Evolutionary conservation across 2,797 vertebrate species (phyloP).

Genomic region (Sebastes trivittatus): DNA sequence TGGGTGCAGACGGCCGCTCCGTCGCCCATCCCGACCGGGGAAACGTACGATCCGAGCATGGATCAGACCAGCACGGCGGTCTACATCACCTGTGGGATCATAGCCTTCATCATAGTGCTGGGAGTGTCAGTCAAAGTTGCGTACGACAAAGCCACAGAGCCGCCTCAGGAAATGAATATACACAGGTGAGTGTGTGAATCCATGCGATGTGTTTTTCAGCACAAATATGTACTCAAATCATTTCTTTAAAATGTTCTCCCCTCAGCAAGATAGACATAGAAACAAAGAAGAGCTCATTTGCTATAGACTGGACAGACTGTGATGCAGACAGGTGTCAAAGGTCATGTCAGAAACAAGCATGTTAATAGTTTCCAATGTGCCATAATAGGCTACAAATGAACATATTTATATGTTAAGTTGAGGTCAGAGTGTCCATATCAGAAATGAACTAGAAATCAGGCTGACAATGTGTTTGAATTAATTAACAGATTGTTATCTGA

Average conservation of each 20-base stretch:
- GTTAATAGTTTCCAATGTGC: not conserved
- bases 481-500: conserved; percentile 26
- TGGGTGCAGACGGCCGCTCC: conserved; percentile 89
- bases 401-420: not conserved
- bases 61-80: conserved; percentile 97
- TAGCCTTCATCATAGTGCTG: conserved; percentile 94
- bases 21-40: conserved; percentile 84
- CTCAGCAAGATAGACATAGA: not conserved
- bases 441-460: not conserved
- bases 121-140: conserved; percentile 96
- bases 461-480: conserved; percentile 1
- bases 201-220: not conserved
- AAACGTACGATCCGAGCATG: conserved; percentile 92
- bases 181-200: conserved; percentile 87
- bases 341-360: not conserved
- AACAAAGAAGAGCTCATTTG: not conserved
- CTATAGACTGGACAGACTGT: not conserved
- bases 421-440: not conserved
- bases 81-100: conserved; percentile 97
- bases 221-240: not conserved
- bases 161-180: conserved; percentile 98
- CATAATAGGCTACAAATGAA: not conserved
- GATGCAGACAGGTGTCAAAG: conserved; percentile 8
- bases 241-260: not conserved
- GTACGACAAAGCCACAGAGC: conserved; percentile 96